Evolutionary conservation across 1,140 invertebrate species (phyloP).

Genomic region (Zaprionus africanus): DNA sequence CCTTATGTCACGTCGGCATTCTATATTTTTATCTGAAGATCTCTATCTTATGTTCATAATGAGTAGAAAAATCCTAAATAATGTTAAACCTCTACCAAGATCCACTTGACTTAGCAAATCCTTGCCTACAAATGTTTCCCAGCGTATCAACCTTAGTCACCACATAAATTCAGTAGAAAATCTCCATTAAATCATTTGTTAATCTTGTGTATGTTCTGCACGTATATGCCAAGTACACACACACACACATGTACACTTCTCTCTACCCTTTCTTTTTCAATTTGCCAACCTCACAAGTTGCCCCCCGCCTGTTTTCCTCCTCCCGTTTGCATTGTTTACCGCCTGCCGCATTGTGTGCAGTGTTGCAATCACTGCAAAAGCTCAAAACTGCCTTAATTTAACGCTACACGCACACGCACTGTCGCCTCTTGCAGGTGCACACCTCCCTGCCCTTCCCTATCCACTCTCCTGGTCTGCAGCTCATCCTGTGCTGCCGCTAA

Average conservation of each 20-base stretch:
- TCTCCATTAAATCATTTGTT: neutral
- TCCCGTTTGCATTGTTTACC: conserved; percentile 12
- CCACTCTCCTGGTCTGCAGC: neutral
- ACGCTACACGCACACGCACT: conserved; percentile 72
- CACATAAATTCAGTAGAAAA: neutral
- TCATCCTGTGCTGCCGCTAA: conserved; percentile 48
- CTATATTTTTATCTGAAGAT: too few relatives aligned
- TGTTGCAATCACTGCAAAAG: conserved; percentile 33
- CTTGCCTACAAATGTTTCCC: too few relatives aligned
- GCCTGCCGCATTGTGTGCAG: conserved; percentile 26
- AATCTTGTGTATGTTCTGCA: neutral
- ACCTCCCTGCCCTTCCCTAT: neutral
- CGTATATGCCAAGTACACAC: neutral
- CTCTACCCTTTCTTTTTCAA: conserved; percentile 30
- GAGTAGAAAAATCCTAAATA: too few relatives aligned
- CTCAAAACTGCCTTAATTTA: conserved; percentile 64
- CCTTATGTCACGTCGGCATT: too few relatives aligned
- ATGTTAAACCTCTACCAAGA: too few relatives aligned
- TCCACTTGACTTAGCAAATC: too few relatives aligned
- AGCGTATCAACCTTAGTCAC: too few relatives aligned
- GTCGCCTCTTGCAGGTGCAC: conserved; percentile 26
- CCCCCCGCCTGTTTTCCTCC: neutral
- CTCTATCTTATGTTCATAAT: too few relatives aligned
- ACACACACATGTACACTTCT: neutral
- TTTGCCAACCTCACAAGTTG: conserved; percentile 19